phyloP scores from a whole-genome alignment of 2,888 invertebrate genomes.

The Drosophila subsilvestris region DNA sequence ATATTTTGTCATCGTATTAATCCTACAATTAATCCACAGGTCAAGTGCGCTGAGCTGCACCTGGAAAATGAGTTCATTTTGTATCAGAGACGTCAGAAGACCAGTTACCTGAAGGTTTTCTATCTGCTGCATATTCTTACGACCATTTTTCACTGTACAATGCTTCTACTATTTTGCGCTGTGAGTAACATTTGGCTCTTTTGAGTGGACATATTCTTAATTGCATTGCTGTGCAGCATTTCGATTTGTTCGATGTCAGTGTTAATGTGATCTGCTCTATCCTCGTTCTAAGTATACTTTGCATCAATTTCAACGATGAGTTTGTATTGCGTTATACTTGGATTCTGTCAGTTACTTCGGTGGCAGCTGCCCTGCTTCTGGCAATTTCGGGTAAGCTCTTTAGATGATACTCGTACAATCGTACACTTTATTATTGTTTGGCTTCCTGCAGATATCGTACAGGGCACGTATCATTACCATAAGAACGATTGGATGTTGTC shows the following conservation, averaged over 20 bases:
- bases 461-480: constrained; percentile 19
- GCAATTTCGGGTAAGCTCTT: constrained; percentile 15
- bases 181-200: constrained; percentile 20
- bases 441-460: constrained; percentile 8
- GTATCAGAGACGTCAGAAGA: constrained; percentile 49
- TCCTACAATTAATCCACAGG: constrained; percentile 8
- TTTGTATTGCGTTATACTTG: constrained; percentile 9
- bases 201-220: neutral
- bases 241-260: constrained; percentile 31
- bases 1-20: too few relatives aligned
- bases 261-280: constrained; percentile 4
- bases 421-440: neutral
- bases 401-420: neutral
- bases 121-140: constrained; percentile 31
- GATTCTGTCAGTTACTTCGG: constrained; percentile 35
- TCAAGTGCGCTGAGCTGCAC: constrained; percentile 44
- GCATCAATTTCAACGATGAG: constrained; percentile 36
- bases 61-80: constrained; percentile 48
- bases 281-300: constrained; percentile 4
- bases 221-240: constrained; percentile 30
- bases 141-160: neutral
- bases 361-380: neutral
- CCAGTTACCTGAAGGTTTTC: constrained; percentile 35
- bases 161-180: constrained; percentile 16
- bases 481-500: constrained; percentile 3